These are phyloP conservation scores for Copidosoma floridanum DNA, from an alignment of 1,140 invertebrate genomes.

Conservation along the genomic window DNA sequence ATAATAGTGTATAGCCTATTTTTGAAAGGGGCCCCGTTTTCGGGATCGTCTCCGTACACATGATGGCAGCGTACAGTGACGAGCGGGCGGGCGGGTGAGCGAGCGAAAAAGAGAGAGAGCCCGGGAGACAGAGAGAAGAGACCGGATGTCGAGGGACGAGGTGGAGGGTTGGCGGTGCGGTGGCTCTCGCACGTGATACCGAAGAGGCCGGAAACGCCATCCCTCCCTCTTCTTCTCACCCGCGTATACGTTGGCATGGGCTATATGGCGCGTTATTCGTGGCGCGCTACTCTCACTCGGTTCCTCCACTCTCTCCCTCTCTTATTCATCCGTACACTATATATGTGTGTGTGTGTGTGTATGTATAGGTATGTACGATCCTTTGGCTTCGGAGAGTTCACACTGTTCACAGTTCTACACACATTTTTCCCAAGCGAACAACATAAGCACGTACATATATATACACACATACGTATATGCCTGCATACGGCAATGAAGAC, in stretches of 20 bases:
- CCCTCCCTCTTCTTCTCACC: too few relatives aligned
- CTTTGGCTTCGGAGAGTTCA: too few relatives aligned
- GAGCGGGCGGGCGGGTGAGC: constrained; percentile 1
- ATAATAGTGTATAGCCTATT: constrained; percentile 40
- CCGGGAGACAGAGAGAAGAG: constrained; percentile 14
- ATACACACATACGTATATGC: background rate
- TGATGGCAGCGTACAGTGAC: too few relatives aligned
- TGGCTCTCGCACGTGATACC: constrained; percentile 51
- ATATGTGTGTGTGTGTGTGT: too few relatives aligned
- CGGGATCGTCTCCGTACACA: constrained; percentile 4
- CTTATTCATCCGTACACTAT: background rate
- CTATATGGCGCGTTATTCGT: too few relatives aligned
- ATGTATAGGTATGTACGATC: too few relatives aligned
- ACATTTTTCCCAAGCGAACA: too few relatives aligned
- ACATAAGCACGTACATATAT: background rate
- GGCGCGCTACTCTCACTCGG: too few relatives aligned
- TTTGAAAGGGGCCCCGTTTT: constrained; percentile 40
- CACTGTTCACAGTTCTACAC: too few relatives aligned
- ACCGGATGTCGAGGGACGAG: constrained; percentile 25
- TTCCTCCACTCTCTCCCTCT: background rate
- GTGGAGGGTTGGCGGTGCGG: constrained; percentile 14
- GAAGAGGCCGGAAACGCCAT: constrained; percentile 53
- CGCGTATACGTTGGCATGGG: too few relatives aligned
- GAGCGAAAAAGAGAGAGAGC: constrained; percentile 1
- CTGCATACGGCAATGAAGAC: too few relatives aligned